Evolutionary conservation across 2,797 vertebrate genomes (phyloP).

Genomic region (Mus spretus): DNA sequence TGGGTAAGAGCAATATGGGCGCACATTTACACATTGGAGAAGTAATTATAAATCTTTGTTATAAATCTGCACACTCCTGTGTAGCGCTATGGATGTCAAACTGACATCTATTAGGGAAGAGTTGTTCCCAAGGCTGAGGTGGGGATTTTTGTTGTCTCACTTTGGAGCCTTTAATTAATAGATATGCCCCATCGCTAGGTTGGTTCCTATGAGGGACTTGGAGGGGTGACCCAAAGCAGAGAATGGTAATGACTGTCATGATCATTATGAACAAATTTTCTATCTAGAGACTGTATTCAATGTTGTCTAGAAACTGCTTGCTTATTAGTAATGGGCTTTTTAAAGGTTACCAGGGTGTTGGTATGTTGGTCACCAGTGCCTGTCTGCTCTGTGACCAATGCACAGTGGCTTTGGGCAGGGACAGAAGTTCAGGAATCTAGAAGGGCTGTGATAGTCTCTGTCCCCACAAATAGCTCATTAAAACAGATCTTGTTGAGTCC

Average conservation of each 20-base stretch:
- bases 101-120: conserved; percentile 53
- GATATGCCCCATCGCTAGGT: background rate
- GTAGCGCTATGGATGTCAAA: background rate
- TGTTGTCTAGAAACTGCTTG: conserved; percentile 81
- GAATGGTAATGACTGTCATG: conserved; percentile 40
- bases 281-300: background rate
- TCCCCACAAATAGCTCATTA: conserved; percentile 34
- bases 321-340: conserved; percentile 65
- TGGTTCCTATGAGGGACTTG: conserved; percentile 31
- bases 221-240: background rate
- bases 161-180: conserved; percentile 74
- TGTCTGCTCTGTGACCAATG: background rate
- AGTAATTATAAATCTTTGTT: conserved; percentile 72
- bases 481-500: background rate
- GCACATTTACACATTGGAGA: conserved; percentile 28
- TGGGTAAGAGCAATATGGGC: background rate
- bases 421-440: background rate
- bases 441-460: background rate
- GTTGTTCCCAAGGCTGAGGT: background rate
- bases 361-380: conserved; percentile 38
- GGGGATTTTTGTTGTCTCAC: conserved; percentile 47
- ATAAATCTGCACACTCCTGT: conserved; percentile 49
- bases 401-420: background rate
- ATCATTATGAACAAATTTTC: conserved; percentile 72
- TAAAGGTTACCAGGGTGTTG: conserved; percentile 70